These are phyloP conservation scores for Sinhomidia bicolor DNA, from an alignment of 2,888 invertebrate genomes.

Conservation along the genomic window DNA sequence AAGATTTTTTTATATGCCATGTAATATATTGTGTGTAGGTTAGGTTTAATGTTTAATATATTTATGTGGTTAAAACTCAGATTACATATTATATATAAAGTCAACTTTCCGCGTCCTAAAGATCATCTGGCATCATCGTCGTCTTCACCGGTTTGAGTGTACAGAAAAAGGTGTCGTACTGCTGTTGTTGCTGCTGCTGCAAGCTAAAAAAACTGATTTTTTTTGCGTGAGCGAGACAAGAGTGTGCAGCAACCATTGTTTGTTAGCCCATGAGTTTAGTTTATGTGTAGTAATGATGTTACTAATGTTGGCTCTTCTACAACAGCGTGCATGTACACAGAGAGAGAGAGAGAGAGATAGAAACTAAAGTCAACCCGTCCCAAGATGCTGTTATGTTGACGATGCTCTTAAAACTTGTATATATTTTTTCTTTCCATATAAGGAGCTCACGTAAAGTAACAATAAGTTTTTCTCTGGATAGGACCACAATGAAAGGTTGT, in stretches of 20 bases:
- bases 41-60: constrained; percentile 61
- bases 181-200: neutral
- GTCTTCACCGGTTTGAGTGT: constrained; percentile 54
- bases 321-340: no score
- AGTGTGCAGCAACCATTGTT: constrained; percentile 30
- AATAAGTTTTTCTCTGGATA: constrained; percentile 74
- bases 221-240: neutral
- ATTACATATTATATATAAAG: constrained; percentile 21
- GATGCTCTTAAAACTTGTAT: constrained; percentile 27
- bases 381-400: constrained; percentile 65
- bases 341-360: neutral
- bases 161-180: constrained; percentile 32
- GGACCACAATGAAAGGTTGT: constrained; percentile 71
- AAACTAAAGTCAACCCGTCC: constrained; percentile 7
- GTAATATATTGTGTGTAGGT: constrained; percentile 10
- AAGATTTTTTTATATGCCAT: neutral
- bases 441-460: constrained; percentile 62
- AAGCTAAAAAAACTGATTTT: neutral
- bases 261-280: neutral
- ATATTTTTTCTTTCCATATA: constrained; percentile 69
- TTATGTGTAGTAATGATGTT: no score
- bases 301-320: neutral
- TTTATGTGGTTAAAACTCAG: constrained; percentile 37
- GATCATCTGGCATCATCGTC: constrained; percentile 64
- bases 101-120: neutral